Evolutionary conservation across 2,888 invertebrate species (phyloP).

Genomic region (Andrena trimmerana): DNA sequence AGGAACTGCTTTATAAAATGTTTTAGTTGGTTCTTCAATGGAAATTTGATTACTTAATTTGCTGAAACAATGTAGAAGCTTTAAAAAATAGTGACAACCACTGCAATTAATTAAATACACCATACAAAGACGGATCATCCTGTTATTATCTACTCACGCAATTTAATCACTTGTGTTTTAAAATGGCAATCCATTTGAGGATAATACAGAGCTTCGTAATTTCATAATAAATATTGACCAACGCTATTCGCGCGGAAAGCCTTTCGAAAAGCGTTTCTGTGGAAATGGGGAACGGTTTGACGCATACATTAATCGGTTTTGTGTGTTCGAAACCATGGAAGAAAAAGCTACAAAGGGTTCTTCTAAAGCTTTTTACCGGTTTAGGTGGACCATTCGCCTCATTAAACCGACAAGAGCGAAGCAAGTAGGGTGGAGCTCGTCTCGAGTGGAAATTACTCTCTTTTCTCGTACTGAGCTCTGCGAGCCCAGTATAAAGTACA

Average conservation of each 20-base stretch:
- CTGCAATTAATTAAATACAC: too few relatives aligned
- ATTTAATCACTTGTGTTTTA: too few relatives aligned
- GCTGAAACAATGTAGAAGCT: too few relatives aligned
- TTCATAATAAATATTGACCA: neutral
- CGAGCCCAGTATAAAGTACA: constrained; percentile 41
- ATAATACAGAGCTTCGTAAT: neutral
- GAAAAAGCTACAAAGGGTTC: constrained; percentile 44
- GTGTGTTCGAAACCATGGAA: constrained; percentile 17
- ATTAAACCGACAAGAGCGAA: constrained; percentile 57
- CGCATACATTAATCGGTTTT: constrained; percentile 23
- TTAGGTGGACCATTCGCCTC: constrained; percentile 56
- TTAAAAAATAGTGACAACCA: too few relatives aligned
- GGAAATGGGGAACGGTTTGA: neutral
- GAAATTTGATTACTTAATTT: too few relatives aligned
- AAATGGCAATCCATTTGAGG: too few relatives aligned
- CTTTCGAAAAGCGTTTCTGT: constrained; percentile 15
- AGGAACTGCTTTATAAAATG: too few relatives aligned
- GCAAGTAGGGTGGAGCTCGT: constrained; percentile 60
- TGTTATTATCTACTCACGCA: too few relatives aligned
- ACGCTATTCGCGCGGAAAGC: neutral
- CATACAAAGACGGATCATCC: too few relatives aligned
- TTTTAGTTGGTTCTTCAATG: too few relatives aligned
- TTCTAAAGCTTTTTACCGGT: constrained; percentile 53
- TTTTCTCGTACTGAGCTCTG: constrained; percentile 39
- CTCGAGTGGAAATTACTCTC: constrained; percentile 69